Conservation (phyloP, 2,113 vertebrate species). For the Notechis scutatus region DNA sequence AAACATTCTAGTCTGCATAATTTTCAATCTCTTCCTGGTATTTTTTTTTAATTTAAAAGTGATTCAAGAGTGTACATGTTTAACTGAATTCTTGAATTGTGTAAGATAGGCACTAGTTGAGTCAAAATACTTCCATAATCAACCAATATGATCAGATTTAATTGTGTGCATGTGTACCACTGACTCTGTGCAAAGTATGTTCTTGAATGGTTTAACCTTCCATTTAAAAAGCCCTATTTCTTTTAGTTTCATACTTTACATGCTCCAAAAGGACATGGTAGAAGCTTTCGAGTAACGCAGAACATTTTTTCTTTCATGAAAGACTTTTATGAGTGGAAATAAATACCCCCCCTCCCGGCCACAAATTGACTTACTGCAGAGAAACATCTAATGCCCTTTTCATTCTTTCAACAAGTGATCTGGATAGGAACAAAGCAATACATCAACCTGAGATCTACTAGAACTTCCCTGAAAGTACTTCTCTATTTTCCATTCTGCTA, state of each 20-base stretch:
- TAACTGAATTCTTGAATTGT: neutral
- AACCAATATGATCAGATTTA: neutral
- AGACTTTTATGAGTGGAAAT: neutral
- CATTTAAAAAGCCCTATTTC: neutral
- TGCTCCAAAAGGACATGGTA: neutral
- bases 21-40: neutral
- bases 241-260: neutral
- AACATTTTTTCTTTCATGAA: neutral
- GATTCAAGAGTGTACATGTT: neutral
- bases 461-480: neutral
- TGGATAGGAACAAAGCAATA: neutral
- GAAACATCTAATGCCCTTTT: neutral
- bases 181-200: neutral
- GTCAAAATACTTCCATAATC: neutral
- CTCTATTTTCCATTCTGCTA: neutral
- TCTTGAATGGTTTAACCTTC: conserved; percentile 7
- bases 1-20: neutral
- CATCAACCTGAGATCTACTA: neutral
- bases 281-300: neutral
- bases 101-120: neutral
- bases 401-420: neutral
- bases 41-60: neutral
- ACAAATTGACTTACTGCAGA: neutral
- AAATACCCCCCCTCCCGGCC: neutral
- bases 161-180: neutral